Evolutionary conservation across 2,113 vertebrate species (phyloP), one percentile per base, ranked within the genome.

Genomic region (Helogale parvula): DNA sequence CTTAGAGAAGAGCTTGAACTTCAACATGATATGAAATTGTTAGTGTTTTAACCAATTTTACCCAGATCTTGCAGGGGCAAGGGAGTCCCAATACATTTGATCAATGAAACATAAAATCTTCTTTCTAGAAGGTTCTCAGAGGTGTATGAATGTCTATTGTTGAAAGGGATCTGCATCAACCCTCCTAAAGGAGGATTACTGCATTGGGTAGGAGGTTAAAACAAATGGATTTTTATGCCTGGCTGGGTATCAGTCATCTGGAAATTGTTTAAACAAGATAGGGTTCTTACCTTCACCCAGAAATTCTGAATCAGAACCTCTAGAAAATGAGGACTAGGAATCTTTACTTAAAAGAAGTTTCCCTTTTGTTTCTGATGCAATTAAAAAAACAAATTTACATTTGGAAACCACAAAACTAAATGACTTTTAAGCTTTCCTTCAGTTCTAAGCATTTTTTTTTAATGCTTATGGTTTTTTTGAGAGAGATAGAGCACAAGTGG

Each of bases 361-460:
- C 29, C 31, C 29, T 66, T 17, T 11, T 93, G 47, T 27, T 69
- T 57, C 85, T 65, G 27, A 68, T 76, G 74, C 38, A 92, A 66
- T 45, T 74, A 80, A 23, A 94, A 94, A 92, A 79, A 52, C 8
- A 86, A n/a, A 65, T 3, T 47, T 76, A 68, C 60, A 87, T 77
- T 82, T 87, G 69, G 25, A 95, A 96, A 54, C 60, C 52, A 93
- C 50, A 96, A 57, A 71, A 96, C 33, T 69, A 65, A 60, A 45
- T 87, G 90, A 82, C 66, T 90, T 96, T 89, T 76, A 93, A 93
- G 74, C 52, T 76, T 93, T 96, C 33, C 41, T 81, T 69, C 57
- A 69, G 31, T 68, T 76, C 2, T 60, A 35, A 45, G 72, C 72
- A 50, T 16, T 94, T 89, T 94, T 89, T 31, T 25, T 9, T 0